Evolutionary conservation across 2,888 invertebrate species (phyloP).

Genomic region (Ophion costatus): DNA sequence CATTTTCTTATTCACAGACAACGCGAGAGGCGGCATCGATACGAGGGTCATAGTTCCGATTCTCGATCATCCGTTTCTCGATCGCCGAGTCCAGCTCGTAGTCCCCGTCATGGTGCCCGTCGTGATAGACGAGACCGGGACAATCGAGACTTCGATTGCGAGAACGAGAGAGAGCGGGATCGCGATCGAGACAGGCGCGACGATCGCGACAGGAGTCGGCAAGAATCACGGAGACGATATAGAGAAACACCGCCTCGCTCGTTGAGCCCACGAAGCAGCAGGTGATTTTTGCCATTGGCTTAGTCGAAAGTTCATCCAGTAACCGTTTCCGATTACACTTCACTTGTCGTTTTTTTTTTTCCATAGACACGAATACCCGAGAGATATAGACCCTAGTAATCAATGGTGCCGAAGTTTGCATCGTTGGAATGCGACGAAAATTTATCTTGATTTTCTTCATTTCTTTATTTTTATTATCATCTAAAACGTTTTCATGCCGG

Average conservation of each 20-base stretch:
- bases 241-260: constrained; percentile 79
- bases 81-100: constrained; percentile 83
- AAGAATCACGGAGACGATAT: constrained; percentile 77
- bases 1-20: constrained; percentile 85
- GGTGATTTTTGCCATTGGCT: constrained; percentile 70
- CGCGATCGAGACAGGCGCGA: constrained; percentile 77
- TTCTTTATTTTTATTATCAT: no score
- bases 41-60: constrained; percentile 83
- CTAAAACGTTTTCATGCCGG: no score
- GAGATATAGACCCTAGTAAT: not conserved
- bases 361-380: not conserved
- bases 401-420: no score
- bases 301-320: not conserved
- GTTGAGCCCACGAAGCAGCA: constrained; percentile 79
- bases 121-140: constrained; percentile 79
- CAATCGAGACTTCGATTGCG: constrained; percentile 71
- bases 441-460: no score
- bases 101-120: constrained; percentile 77
- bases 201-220: constrained; percentile 79
- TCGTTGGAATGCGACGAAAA: no score
- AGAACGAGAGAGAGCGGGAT: constrained; percentile 72
- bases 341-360: not conserved
- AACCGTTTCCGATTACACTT: not conserved
- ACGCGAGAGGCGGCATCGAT: constrained; percentile 92
- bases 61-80: constrained; percentile 83